phyloP scores from a whole-genome alignment of 2,797 vertebrate species.

The Clarias pachynema region DNA sequence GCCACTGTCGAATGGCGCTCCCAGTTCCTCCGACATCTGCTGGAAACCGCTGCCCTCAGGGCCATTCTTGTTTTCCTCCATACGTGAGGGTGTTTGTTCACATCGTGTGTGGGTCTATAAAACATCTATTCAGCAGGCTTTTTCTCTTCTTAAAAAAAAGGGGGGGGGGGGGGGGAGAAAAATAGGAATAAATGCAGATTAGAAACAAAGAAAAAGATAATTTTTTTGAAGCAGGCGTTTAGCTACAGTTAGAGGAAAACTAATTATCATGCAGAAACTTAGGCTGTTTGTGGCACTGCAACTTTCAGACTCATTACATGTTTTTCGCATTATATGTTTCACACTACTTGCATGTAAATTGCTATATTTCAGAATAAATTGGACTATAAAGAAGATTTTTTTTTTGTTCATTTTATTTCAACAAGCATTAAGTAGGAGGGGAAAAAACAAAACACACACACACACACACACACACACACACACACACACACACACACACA shows the following conservation, averaged over 20 bases:
- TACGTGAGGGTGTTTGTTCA: slow-evolving; percentile 48
- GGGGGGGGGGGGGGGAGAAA: not conserved
- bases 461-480: not conserved
- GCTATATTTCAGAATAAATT: not conserved
- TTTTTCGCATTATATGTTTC: slow-evolving; percentile 13
- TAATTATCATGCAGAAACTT: slow-evolving; percentile 33
- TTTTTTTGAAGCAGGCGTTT: slow-evolving; percentile 5
- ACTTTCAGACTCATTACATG: slow-evolving; percentile 10
- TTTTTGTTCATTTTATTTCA: not conserved
- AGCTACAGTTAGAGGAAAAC: slow-evolving; percentile 31
- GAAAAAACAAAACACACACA: not conserved
- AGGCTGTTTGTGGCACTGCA: not conserved
- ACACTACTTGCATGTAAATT: not conserved
- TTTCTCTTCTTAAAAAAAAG: not conserved
- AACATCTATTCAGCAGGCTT: slow-evolving; percentile 33
- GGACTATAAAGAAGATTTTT: not conserved
- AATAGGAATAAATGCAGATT: slow-evolving; percentile 25
- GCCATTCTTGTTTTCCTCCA: slow-evolving; percentile 51
- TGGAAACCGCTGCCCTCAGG: slow-evolving; percentile 50
- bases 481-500: not conserved
- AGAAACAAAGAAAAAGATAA: slow-evolving; percentile 17
- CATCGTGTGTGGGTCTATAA: slow-evolving; percentile 41
- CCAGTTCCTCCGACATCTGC: slow-evolving; percentile 55
- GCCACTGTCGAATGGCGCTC: slow-evolving; percentile 48
- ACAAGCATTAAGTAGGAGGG: not conserved